A percentile compares a stretch with the other conserved stretches of the same genome.
Conservation (phyloP, 2,888 invertebrate genomes). For the Ennomos erosarius region DNA sequence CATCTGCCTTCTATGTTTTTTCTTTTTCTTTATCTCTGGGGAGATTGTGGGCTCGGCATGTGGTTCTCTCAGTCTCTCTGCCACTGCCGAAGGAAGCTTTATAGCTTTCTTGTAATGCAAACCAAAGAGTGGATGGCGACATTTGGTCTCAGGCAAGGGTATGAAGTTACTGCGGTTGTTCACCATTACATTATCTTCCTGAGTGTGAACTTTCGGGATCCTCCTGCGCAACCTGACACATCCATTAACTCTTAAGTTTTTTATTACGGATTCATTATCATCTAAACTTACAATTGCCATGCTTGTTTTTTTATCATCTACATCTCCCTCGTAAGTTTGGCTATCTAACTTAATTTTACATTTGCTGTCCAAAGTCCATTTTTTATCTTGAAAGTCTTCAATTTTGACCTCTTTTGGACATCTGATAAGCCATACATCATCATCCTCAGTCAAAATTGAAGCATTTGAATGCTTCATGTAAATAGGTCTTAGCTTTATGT, state of each 20-base stretch:
- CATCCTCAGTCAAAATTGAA: constrained; percentile 52
- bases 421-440: constrained; percentile 68
- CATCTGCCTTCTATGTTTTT: background rate
- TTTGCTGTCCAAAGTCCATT: constrained; percentile 56
- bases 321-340: constrained; percentile 59
- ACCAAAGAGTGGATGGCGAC: constrained; percentile 74
- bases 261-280: constrained; percentile 47
- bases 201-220: constrained; percentile 65
- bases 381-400: constrained; percentile 48
- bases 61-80: constrained; percentile 47
- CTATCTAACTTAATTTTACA: constrained; percentile 67
- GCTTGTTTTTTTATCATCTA: constrained; percentile 44
- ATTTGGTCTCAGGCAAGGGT: constrained; percentile 71
- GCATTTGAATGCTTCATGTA: constrained; percentile 31
- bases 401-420: constrained; percentile 63
- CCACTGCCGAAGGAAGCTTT: constrained; percentile 55
- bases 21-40: background rate
- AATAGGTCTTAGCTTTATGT: constrained; percentile 49
- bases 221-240: constrained; percentile 59
- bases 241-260: constrained; percentile 52
- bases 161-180: constrained; percentile 62
- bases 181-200: constrained; percentile 49
- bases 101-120: constrained; percentile 64
- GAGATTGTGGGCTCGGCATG: background rate
- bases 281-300: constrained; percentile 49